Evolutionary conservation across 2,113 vertebrate species (phyloP), one percentile per base, ranked within the genome.

Genomic region (Rhodinocichla rosea): DNA sequence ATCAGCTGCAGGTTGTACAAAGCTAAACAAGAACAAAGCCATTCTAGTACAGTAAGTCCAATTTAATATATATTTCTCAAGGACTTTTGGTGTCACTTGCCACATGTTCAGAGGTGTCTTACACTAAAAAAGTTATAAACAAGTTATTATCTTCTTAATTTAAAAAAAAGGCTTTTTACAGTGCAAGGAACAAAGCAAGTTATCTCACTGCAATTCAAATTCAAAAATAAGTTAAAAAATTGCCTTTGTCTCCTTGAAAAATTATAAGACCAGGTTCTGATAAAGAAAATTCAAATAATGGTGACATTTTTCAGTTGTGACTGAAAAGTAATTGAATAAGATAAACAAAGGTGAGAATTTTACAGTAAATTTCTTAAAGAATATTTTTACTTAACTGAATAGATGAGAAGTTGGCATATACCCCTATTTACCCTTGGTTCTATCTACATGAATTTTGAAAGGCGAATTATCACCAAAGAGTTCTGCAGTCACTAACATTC

Each of bases 1-100:
- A 86, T 56, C 57, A 90, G 83, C 60, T 95, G 42, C 57, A 91
- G 52, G 15, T 89, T 71, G 39, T 80, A 95, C 90, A 91, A 94
- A 93, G 6, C 9, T 70, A 76, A 93, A 94, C 45, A 53, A 91
- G 24, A 83, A n/a, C 69, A 85, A 92, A 91, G 26, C 3, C 50
- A 75, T n/a, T 93, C 69, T 62, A 91, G 62, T 52, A 85, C 32
- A 77, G 6, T 56, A 53, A 89, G 6, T 92, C 35, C 18, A 93
- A 80, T 82, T 90, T 76, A 91, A 76, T 71, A 17, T 44, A 81
- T 76, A 22, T 81, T 83, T 53, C 70, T 91, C 63, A 87, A 59
- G 64, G 63, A 47, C 37, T 80, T 94, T 62, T 55, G 17, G 42
- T 81, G 49, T n/a, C 30, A 71, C 44, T 65, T 83, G 35, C 6